phyloP scores from a whole-genome alignment of 2,888 invertebrate genomes.

The Digitonthophagus gazella region DNA sequence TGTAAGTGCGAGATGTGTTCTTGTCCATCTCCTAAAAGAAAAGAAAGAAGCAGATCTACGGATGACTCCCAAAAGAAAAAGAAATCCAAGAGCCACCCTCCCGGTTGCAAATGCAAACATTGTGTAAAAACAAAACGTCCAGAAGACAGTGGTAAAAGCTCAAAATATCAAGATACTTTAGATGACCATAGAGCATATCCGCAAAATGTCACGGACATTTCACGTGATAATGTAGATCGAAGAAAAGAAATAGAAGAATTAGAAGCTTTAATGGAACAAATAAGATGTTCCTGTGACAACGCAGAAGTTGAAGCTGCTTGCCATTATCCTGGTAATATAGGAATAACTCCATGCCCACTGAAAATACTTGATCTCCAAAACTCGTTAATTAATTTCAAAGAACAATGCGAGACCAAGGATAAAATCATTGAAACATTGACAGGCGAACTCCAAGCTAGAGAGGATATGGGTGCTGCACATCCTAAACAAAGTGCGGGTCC shows the following conservation, averaged over 20 bases:
- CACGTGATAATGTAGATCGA: not conserved
- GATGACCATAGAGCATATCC: not conserved
- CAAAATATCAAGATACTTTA: not conserved
- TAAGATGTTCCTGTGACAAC: not conserved
- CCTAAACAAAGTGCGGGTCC: not conserved
- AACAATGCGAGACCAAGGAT: slow-evolving; percentile 46
- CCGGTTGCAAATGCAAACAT: not conserved
- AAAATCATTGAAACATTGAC: slow-evolving; percentile 44
- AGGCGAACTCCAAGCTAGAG: slow-evolving; percentile 39
- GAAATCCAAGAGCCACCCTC: not conserved
- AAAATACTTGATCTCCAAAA: slow-evolving; percentile 34
- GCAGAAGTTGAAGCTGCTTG: not conserved
- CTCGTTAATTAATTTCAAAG: slow-evolving; percentile 41
- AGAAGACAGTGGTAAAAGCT: not conserved
- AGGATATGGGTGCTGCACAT: slow-evolving; percentile 23
- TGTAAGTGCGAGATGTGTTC: not conserved
- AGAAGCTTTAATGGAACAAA: not conserved
- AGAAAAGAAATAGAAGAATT: slow-evolving; percentile 8
- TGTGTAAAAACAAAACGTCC: not conserved
- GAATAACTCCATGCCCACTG: slow-evolving; percentile 14
- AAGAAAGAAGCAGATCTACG: not conserved
- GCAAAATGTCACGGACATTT: not conserved
- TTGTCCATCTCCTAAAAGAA: not conserved
- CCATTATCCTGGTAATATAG: not conserved
- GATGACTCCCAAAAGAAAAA: not conserved